Percentiles rank a stretch among this genome's conserved stretches.
These are phyloP conservation scores for Theropithecus gelada DNA, from an alignment of 2,113 vertebrate genomes.

Conservation along the genomic window DNA sequence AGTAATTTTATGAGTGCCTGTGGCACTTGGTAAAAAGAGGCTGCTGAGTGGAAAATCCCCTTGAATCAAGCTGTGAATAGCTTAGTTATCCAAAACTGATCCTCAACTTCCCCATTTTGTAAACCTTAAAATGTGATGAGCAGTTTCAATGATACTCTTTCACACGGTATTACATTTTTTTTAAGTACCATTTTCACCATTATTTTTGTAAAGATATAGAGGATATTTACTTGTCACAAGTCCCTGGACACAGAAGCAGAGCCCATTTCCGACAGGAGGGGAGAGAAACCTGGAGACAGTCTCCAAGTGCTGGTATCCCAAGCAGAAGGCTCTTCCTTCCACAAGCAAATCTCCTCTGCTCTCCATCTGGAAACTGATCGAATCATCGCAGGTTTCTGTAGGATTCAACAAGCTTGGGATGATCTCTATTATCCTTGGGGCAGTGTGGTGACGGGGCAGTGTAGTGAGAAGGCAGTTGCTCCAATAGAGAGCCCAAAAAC, in stretches of 20 bases:
- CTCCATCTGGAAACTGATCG: background rate
- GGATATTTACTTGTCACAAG: background rate
- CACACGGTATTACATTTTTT: background rate
- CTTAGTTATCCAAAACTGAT: background rate
- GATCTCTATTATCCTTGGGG: background rate
- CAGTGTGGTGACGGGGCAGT: accelerated
- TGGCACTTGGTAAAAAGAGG: constrained; percentile 9
- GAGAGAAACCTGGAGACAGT: background rate
- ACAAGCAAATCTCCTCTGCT: background rate
- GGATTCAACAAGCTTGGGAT: background rate
- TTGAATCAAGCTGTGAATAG: background rate
- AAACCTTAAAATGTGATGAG: background rate
- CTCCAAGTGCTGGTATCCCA: background rate
- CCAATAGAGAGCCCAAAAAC: background rate
- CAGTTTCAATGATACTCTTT: background rate
- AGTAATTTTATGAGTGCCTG: constrained; percentile 61
- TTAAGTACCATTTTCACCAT: background rate
- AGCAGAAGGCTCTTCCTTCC: background rate
- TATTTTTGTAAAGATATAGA: background rate
- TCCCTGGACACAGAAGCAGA: background rate
- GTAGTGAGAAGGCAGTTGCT: background rate
- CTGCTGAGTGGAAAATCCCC: constrained; percentile 6
- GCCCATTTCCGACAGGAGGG: background rate
- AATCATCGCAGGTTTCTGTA: background rate
- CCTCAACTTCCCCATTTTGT: background rate